Conservation (phyloP, 2,888 invertebrate genomes). For the Caenorhabditis macrosperma region DNA sequence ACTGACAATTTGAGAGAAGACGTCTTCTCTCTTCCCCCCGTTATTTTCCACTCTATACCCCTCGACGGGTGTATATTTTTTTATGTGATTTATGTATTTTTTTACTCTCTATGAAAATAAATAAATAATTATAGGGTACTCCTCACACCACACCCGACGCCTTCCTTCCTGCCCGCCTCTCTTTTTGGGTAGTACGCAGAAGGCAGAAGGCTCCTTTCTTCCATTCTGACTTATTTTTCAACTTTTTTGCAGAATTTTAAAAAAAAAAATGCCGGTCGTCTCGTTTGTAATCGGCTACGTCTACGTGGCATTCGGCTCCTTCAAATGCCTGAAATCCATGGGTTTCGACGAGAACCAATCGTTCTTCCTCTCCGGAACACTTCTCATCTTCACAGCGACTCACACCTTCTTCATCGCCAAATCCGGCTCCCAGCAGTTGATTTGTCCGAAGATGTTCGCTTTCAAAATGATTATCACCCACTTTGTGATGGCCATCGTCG, state of each 20-base stretch:
- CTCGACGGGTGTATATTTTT: too few relatives aligned
- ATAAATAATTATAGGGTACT: too few relatives aligned
- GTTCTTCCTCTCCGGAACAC: not conserved
- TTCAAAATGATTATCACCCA: slow-evolving; percentile 18
- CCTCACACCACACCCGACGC: too few relatives aligned
- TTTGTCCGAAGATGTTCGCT: slow-evolving; percentile 26
- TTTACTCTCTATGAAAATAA: not conserved
- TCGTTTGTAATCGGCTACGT: slow-evolving; percentile 20
- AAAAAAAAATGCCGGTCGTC: slow-evolving; percentile 16
- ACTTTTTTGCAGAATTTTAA: too few relatives aligned
- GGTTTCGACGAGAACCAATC: not conserved
- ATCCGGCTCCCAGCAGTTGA: not conserved
- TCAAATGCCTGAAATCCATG: not conserved
- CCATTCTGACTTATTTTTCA: too few relatives aligned
- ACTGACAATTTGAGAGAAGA: not conserved
- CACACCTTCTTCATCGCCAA: not conserved
- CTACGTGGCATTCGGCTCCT: slow-evolving; percentile 18
- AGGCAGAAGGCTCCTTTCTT: too few relatives aligned
- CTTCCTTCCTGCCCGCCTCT: too few relatives aligned
- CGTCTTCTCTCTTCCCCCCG: too few relatives aligned
- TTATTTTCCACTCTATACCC: too few relatives aligned
- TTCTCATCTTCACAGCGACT: not conserved
- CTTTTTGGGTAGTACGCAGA: too few relatives aligned
- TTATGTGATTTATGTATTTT: not conserved
- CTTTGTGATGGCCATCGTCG: slow-evolving; percentile 2